phyloP scores from a whole-genome alignment of 2,888 invertebrate genomes.

The Apodemia zela region DNA sequence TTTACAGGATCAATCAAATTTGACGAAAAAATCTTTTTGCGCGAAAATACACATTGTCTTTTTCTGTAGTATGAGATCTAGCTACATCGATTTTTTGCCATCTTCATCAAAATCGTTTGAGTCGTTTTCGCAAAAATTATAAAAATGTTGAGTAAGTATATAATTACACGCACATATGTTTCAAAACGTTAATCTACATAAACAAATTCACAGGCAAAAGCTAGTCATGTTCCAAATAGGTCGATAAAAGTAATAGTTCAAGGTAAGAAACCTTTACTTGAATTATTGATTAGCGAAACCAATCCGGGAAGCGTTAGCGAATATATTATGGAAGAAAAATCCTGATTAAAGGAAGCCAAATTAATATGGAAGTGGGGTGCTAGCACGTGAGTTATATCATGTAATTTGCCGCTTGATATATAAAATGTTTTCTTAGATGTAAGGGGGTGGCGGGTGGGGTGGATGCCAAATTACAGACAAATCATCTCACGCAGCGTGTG shows the following conservation, averaged over 20 bases:
- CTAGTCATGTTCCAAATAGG: neutral
- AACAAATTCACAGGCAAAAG: neutral
- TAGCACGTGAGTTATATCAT: conserved; percentile 25
- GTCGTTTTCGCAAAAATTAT: too few relatives aligned
- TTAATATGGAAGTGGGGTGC: neutral
- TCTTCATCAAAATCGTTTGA: too few relatives aligned
- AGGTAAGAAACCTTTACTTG: neutral
- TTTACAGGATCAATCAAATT: too few relatives aligned
- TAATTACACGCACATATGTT: too few relatives aligned
- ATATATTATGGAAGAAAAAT: neutral
- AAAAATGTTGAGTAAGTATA: too few relatives aligned
- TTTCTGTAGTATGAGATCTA: too few relatives aligned
- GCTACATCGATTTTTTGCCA: too few relatives aligned
- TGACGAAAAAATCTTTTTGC: too few relatives aligned
- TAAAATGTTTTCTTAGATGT: conserved; percentile 22
- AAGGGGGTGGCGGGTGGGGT: neutral
- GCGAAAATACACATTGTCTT: too few relatives aligned
- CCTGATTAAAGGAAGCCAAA: neutral
- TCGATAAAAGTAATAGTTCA: neutral
- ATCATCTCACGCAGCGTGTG: conserved; percentile 21
- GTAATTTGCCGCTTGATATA: conserved; percentile 24
- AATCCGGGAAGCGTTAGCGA: neutral
- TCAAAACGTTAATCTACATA: neutral
- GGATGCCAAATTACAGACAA: conserved; percentile 23
- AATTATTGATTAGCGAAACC: neutral